Base-by-base conservation (phyloP, 2,888 invertebrate genomes). In the Microdon myrmicae region DNA sequence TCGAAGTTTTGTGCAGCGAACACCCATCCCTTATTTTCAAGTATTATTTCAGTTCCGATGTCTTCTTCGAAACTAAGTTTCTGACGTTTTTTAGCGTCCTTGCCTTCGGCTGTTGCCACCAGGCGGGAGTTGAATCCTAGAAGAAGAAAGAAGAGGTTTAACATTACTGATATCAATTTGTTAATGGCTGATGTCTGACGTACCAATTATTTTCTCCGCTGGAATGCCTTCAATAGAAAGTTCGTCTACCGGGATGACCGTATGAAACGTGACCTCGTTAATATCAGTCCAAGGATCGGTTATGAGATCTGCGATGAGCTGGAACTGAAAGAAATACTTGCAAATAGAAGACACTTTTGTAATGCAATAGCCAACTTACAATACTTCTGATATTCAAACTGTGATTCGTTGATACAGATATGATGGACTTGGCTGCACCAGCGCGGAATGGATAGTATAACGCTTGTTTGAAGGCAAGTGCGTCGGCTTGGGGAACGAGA, bases 381-480 rank as follows among this genome's bases (percentile, higher is more conserved):
- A 73, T 67, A 55, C 76, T 76, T 8, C 67, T 69, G 29, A n/a
- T n/a, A n/a, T n/a, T n/a, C n/a, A n/a, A n/a, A n/a, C n/a, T n/a
- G n/a, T n/a, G 77, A 14, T 84, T 82, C 8, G 86, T 86, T 16
- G 87, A 82, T 1, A 91, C 82, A 28, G 84, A 85, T 71, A 94
- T 81, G 66, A 89, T 83, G 41, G 87, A 85, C 74, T 90, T 93
- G 29, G 87, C 83, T 1, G 93, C 90, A 1, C 87, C 87, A 0
- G 89, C 82, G 61, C 94, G 84, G 81, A 90, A 90, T 0, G 91
- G 90, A 78, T 90, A 87, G 1, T 84, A 76, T 8, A 86, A 72
- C 0, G 89, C 84, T 23, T 85, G 82, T 7, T 81, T 72, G 78
- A 90, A 88, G 0, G 89, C 87, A n/a, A 79, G 79, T n/a, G 81